phyloP scores from a whole-genome alignment of 2,113 vertebrate genomes.

The Malurus melanocephalus region DNA sequence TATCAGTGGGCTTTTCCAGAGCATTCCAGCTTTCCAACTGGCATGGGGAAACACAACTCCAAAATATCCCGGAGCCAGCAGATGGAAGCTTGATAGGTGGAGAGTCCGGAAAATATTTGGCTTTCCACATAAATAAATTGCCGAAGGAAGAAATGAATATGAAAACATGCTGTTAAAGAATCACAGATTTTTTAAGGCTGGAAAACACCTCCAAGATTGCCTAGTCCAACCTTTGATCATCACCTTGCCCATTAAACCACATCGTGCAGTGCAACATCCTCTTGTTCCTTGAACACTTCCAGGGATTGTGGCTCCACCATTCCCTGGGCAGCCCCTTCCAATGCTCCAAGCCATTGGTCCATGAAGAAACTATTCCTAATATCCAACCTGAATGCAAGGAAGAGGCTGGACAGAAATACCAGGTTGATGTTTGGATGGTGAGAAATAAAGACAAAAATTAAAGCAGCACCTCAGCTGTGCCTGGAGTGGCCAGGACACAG shows the following conservation, averaged over 20 bases:
- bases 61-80: neutral
- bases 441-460: neutral
- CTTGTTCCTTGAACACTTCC: neutral
- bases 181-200: neutral
- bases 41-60: neutral
- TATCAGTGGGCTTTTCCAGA: neutral
- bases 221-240: too few species aligned
- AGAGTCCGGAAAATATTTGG: neutral
- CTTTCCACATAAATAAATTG: neutral
- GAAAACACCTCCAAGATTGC: neutral
- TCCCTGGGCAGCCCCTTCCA: neutral
- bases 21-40: neutral
- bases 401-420: neutral
- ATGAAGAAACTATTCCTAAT: neutral
- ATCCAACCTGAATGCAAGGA: neutral
- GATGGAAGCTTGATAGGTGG: neutral
- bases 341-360: neutral
- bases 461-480: neutral
- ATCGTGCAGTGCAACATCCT: neutral
- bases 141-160: neutral
- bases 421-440: neutral
- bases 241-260: neutral
- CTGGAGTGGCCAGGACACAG: accelerated
- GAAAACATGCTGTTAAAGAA: neutral
- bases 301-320: neutral